Evolutionary conservation across 2,113 vertebrate species (phyloP).

Genomic region (Hemiscyllium ocellatum): DNA sequence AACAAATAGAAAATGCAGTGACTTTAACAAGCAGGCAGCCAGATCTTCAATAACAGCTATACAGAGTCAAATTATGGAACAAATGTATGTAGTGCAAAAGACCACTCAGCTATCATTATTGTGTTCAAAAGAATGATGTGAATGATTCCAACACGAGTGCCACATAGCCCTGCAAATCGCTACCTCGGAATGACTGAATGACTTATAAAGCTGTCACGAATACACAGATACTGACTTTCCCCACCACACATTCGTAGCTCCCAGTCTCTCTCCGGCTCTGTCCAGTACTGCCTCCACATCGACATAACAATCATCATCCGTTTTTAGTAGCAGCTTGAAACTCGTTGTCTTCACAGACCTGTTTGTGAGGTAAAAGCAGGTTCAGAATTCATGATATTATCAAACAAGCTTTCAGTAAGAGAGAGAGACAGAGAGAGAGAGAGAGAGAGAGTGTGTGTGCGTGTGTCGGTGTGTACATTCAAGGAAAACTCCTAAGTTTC

Average conservation of each 20-base stretch:
- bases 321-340: constrained; percentile 86
- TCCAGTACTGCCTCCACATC: constrained; percentile 79
- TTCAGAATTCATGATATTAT: constrained; percentile 42
- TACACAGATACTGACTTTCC: constrained; percentile 77
- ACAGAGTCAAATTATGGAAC: neutral
- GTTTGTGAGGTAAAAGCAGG: constrained; percentile 41
- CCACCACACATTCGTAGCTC: constrained; percentile 85
- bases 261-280: constrained; percentile 68
- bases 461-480: neutral
- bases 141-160: neutral
- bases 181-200: neutral
- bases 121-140: neutral
- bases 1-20: neutral
- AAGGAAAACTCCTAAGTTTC: neutral
- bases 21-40: neutral
- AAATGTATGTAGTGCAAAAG: neutral
- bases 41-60: neutral
- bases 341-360: constrained; percentile 79
- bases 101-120: neutral
- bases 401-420: neutral
- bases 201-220: neutral
- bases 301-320: constrained; percentile 93
- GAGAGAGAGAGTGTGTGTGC: too few species aligned
- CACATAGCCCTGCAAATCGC: neutral
- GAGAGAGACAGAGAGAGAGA: too few species aligned